Evolutionary conservation across 2,888 invertebrate species (phyloP).

Genomic region (Drosophila quasianomalipes): DNA sequence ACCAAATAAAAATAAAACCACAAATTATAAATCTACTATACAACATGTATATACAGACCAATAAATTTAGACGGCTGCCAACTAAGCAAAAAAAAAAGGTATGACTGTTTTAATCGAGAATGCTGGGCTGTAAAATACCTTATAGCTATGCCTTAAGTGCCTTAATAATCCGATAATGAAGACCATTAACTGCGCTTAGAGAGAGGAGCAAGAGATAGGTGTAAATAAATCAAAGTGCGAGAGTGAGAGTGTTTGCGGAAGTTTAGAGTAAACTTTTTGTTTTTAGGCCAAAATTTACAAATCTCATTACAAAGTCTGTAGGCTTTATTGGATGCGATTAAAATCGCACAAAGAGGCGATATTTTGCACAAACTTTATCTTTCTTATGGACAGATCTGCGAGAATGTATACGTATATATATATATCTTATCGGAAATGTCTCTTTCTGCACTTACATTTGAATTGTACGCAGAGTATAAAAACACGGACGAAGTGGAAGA

Average conservation of each 20-base stretch:
- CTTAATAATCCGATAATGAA: not conserved
- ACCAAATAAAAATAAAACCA: conserved; percentile 41
- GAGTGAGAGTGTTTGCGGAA: not conserved
- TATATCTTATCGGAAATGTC: conserved; percentile 2
- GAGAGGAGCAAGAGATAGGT: not conserved
- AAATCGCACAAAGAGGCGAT: not conserved
- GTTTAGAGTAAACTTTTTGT: not conserved
- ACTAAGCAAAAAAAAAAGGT: conserved; percentile 53
- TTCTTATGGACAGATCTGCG: not conserved
- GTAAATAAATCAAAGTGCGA: not conserved
- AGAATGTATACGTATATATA: not conserved
- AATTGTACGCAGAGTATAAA: conserved; percentile 16
- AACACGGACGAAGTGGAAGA: conserved; percentile 1
- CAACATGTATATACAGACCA: conserved; percentile 20
- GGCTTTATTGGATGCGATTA: not conserved
- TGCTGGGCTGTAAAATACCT: conserved; percentile 11
- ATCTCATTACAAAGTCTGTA: not conserved
- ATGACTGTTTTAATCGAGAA: not conserved
- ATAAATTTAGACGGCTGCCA: conserved; percentile 59
- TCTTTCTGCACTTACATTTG: conserved; percentile 3
- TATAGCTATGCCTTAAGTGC: not conserved
- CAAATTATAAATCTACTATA: conserved; percentile 54
- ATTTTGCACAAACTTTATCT: not conserved
- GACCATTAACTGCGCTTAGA: not conserved
- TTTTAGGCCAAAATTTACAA: not conserved